These are phyloP conservation scores for Myotis myotis DNA, from an alignment of 2,797 vertebrate genomes.

Conservation along the genomic window DNA sequence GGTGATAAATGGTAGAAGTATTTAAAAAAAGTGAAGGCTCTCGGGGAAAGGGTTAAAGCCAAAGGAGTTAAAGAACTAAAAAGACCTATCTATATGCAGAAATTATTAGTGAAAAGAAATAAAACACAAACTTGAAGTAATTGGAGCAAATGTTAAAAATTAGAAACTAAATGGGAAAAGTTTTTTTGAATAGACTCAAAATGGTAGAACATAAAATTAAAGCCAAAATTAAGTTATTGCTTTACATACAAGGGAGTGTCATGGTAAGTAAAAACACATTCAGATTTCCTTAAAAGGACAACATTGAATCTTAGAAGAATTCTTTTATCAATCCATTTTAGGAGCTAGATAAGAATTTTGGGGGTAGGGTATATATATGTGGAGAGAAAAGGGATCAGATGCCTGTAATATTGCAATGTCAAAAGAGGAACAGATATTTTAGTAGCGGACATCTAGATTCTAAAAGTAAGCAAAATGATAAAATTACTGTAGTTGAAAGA, in stretches of 20 bases:
- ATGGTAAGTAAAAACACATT: background rate
- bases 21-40: background rate
- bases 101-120: slow-evolving; percentile 11
- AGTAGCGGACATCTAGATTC: background rate
- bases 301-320: background rate
- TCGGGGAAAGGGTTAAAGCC: slow-evolving; percentile 12
- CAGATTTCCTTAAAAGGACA: slow-evolving; percentile 5
- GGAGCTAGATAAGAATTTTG: background rate
- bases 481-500: background rate
- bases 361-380: background rate
- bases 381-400: background rate
- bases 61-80: background rate
- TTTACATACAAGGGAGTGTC: background rate
- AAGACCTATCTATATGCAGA: background rate
- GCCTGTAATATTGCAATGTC: background rate
- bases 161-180: background rate
- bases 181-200: background rate
- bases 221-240: background rate
- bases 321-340: background rate
- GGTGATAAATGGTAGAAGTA: background rate
- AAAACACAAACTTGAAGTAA: background rate
- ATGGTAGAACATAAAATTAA: background rate
- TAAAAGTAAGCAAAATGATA: background rate
- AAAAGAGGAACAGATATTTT: background rate
- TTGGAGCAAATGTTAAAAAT: background rate